phyloP scores from a whole-genome alignment of 2,888 invertebrate genomes.

The Drosophila niveifrons region DNA sequence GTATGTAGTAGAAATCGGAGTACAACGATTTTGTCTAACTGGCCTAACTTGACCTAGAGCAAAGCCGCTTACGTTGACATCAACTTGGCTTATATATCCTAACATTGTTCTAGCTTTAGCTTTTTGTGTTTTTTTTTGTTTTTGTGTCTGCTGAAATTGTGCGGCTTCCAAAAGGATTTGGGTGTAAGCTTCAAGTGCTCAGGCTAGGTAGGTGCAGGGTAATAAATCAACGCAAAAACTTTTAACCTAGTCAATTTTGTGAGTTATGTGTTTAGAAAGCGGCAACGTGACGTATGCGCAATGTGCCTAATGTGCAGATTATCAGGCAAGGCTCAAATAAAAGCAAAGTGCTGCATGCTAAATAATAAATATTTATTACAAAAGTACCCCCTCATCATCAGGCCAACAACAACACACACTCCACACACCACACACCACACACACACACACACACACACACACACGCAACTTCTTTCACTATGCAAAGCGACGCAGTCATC shows the following conservation, averaged over 20 bases:
- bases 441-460: slow-evolving; percentile 1
- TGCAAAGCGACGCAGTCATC: slow-evolving; percentile 70
- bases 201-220: background rate
- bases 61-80: slow-evolving; percentile 78
- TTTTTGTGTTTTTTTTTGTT: slow-evolving; percentile 27
- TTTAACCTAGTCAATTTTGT: slow-evolving; percentile 1
- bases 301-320: slow-evolving; percentile 41
- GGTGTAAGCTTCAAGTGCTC: too few relatives aligned
- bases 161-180: slow-evolving; percentile 55
- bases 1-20: slow-evolving; percentile 1
- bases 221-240: background rate
- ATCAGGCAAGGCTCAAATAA: slow-evolving; percentile 35
- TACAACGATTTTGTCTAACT: slow-evolving; percentile 25
- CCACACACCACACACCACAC: background rate
- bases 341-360: slow-evolving; percentile 37
- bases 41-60: slow-evolving; percentile 77
- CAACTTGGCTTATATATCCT: slow-evolving; percentile 36
- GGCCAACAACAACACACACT: slow-evolving; percentile 5
- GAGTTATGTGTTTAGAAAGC: slow-evolving; percentile 14
- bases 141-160: slow-evolving; percentile 53
- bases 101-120: slow-evolving; percentile 55
- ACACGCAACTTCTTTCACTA: background rate
- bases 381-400: slow-evolving; percentile 21
- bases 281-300: slow-evolving; percentile 52
- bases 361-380: slow-evolving; percentile 61